Evolutionary conservation across 1,140 invertebrate genomes (phyloP).

Genomic region (Archivesica marissinica): DNA sequence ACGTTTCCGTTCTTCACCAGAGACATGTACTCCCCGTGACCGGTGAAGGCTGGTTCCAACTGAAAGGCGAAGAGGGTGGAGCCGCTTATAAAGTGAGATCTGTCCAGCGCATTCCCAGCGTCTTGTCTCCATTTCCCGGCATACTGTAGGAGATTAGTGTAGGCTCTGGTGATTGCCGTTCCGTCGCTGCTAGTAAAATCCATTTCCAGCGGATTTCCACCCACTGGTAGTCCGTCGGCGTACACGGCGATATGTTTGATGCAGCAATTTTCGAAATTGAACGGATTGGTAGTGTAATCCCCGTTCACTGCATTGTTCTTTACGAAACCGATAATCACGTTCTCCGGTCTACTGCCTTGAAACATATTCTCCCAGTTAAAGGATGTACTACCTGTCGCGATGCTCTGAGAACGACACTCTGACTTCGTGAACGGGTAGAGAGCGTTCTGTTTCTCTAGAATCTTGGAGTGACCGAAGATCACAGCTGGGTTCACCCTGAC

Average conservation of each 20-base stretch:
- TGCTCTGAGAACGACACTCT: conserved; percentile 18
- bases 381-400: conserved; percentile 29
- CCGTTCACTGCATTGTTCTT: neutral
- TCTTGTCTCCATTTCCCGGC: conserved; percentile 52
- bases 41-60: conserved; percentile 55
- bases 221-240: conserved; percentile 42
- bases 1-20: conserved; percentile 32
- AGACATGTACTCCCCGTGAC: conserved; percentile 33
- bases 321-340: conserved; percentile 13
- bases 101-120: conserved; percentile 27
- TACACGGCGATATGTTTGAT: conserved; percentile 47
- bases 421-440: conserved; percentile 1
- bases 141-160: conserved; percentile 4
- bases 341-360: conserved; percentile 28
- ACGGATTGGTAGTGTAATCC: conserved; percentile 45
- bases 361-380: conserved; percentile 57
- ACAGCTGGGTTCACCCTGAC: conserved; percentile 28
- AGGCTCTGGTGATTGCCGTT: conserved; percentile 14
- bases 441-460: neutral
- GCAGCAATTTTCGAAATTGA: conserved; percentile 45
- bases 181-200: conserved; percentile 32
- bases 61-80: conserved; percentile 51
- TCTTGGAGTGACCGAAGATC: conserved; percentile 15
- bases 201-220: conserved; percentile 46
- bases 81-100: conserved; percentile 17